A percentile compares a stretch with the other conserved stretches of the same genome.
Conservation (phyloP, 92 coral and sea anemone species). For the Zoanthus solanderi region DNA sequence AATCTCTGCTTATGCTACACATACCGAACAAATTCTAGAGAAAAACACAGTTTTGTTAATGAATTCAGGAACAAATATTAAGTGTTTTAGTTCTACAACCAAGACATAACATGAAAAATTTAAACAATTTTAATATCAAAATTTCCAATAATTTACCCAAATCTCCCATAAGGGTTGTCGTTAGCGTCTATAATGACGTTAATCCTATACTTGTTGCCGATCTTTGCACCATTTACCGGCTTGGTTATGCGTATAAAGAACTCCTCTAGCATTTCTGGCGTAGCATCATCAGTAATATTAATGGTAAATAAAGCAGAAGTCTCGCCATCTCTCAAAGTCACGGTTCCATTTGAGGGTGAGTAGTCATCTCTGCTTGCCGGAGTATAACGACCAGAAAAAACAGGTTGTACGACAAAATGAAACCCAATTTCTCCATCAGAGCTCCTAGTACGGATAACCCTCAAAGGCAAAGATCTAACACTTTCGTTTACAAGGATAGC, state of each 20-base stretch:
- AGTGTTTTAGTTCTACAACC: too few relatives aligned
- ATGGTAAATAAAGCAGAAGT: constrained; percentile 52
- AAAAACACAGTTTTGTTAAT: too few relatives aligned
- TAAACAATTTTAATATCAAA: too few relatives aligned
- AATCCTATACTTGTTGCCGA: constrained; percentile 74
- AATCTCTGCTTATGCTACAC: too few relatives aligned
- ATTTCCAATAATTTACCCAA: constrained; percentile 70
- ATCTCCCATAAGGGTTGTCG: constrained; percentile 88
- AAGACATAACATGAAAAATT: too few relatives aligned
- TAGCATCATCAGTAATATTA: constrained; percentile 74
- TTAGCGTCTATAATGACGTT: constrained; percentile 82
- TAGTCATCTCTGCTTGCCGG: constrained; percentile 67
- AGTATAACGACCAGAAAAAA: constrained; percentile 38
- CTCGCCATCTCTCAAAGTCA: constrained; percentile 67
- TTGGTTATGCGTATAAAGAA: constrained; percentile 85
- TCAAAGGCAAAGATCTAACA: constrained; percentile 54
- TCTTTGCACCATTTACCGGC: constrained; percentile 82
- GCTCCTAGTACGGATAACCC: constrained; percentile 73
- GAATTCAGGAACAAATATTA: too few relatives aligned
- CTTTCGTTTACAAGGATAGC: constrained; percentile 67
- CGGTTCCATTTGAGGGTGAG: constrained; percentile 75
- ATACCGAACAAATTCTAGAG: too few relatives aligned
- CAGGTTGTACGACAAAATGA: constrained; percentile 71
- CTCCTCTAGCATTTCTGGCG: constrained; percentile 84
- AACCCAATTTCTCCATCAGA: constrained; percentile 77